A percentile compares a stretch with the other conserved stretches of the same genome.
Conservation (phyloP, 1,140 invertebrate species). For the Gonatopus flavifemur region DNA sequence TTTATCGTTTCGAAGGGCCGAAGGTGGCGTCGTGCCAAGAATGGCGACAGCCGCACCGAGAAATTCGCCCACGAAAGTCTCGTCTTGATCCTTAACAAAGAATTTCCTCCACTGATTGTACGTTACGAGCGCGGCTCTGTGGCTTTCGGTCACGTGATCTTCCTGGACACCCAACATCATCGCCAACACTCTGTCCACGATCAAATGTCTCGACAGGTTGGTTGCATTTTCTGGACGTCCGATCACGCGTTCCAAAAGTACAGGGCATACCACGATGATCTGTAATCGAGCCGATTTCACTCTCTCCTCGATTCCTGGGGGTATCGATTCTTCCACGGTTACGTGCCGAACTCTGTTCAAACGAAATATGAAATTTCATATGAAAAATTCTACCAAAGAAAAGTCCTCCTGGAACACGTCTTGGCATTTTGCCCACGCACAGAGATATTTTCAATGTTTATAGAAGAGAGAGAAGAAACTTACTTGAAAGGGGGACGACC, state of each 20-base stretch:
- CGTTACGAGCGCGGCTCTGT: conserved; percentile 66
- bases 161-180: conserved; percentile 77
- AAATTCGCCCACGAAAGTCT: conserved; percentile 78
- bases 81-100: conserved; percentile 75
- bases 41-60: conserved; percentile 75
- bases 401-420: too few species aligned
- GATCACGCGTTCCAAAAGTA: conserved; percentile 65
- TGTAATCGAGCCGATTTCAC: conserved; percentile 70
- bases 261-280: conserved; percentile 77
- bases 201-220: conserved; percentile 65
- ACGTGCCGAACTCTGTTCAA: conserved; percentile 74
- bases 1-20: conserved; percentile 59
- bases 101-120: conserved; percentile 78
- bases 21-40: conserved; percentile 64
- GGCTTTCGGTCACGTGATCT: conserved; percentile 62
- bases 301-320: conserved; percentile 62
- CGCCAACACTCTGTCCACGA: conserved; percentile 71
- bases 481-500: conserved; percentile 73
- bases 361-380: too few species aligned
- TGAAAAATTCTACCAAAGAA: too few species aligned
- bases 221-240: conserved; percentile 59
- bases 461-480: too few species aligned
- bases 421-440: too few species aligned
- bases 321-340: conserved; percentile 69
- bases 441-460: too few species aligned